These are phyloP conservation scores for Hipparchia sbordonii DNA, from an alignment of 2,888 invertebrate genomes.

Conservation along the genomic window DNA sequence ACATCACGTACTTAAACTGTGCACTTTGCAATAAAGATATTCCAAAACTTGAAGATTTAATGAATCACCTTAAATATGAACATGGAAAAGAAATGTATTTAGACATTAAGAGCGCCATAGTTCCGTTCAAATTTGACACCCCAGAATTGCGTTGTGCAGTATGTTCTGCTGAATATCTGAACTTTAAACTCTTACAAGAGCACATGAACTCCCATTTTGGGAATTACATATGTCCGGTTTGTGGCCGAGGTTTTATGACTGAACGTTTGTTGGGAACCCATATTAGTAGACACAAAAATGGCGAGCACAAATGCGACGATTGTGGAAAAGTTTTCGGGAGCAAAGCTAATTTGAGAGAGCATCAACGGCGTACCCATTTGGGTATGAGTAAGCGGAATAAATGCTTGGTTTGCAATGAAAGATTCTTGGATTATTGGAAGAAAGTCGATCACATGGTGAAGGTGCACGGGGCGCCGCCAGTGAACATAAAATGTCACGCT, in stretches of 20 bases:
- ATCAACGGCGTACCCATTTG: conserved; percentile 45
- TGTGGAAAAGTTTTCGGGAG: conserved; percentile 57
- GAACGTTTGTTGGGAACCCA: conserved; percentile 51
- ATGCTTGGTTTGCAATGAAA: conserved; percentile 54
- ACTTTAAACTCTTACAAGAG: conserved; percentile 61
- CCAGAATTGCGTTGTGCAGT: conserved; percentile 55
- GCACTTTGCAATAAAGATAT: conserved; percentile 52
- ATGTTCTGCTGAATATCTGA: conserved; percentile 51
- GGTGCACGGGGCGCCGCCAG: conserved; percentile 54
- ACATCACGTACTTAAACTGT: conserved; percentile 57
- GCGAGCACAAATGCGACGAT: conserved; percentile 54
- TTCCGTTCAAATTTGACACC: conserved; percentile 65
- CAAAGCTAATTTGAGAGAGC: conserved; percentile 42
- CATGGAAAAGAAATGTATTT: conserved; percentile 50
- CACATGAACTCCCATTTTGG: conserved; percentile 67
- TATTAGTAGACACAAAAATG: conserved; percentile 52
- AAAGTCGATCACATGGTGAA: conserved; percentile 60
- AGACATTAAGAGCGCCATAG: conserved; percentile 56
- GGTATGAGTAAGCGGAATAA: conserved; percentile 51
- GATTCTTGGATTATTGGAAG: conserved; percentile 59
- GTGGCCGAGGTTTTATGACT: conserved; percentile 54
- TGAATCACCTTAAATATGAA: conserved; percentile 49
- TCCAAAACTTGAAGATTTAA: conserved; percentile 49
- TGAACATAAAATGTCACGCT: conserved; percentile 57
- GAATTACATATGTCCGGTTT: conserved; percentile 58